Evolutionary conservation across 2,888 invertebrate genomes (phyloP).

Genomic region (Microctonus hyperodae): DNA sequence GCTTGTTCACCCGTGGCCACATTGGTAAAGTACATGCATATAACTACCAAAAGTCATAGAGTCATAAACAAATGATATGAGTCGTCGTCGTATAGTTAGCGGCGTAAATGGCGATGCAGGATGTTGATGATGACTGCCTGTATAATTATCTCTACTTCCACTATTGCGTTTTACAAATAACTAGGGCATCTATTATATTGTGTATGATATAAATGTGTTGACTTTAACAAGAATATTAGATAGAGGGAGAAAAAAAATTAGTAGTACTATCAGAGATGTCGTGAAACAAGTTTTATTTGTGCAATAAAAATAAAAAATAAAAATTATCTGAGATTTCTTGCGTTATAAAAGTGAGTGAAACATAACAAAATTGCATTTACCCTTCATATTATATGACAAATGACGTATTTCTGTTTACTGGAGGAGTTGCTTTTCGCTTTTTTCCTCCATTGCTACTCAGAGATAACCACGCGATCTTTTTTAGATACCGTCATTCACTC

Average conservation of each 20-base stretch:
- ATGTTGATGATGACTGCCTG: conserved; percentile 19
- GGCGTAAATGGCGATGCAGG: conserved; percentile 2
- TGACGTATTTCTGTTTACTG: conserved; percentile 6
- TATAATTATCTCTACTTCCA: conserved; percentile 6
- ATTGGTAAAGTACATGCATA: conserved; percentile 48
- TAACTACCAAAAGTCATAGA: conserved; percentile 22
- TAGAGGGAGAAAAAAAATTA: no score
- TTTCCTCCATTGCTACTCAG: background rate
- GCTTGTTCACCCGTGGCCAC: background rate
- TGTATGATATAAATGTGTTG: no score
- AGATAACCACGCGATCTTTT: conserved; percentile 4
- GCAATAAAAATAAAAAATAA: no score
- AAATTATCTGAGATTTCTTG: no score
- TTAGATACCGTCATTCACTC: conserved; percentile 12
- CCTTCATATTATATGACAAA: background rate
- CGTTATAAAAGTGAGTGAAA: no score
- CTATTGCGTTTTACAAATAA: conserved; percentile 12
- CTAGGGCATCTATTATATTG: no score
- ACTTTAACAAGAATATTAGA: no score
- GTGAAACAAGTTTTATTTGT: no score
- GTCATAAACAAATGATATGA: conserved; percentile 53
- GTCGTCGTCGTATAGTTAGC: conserved; percentile 7
- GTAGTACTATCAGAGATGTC: no score
- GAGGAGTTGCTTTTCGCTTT: background rate
- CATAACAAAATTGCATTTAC: background rate